Evolutionary conservation across 2,888 invertebrate genomes (phyloP).

Genomic region (Apodemia duryi): DNA sequence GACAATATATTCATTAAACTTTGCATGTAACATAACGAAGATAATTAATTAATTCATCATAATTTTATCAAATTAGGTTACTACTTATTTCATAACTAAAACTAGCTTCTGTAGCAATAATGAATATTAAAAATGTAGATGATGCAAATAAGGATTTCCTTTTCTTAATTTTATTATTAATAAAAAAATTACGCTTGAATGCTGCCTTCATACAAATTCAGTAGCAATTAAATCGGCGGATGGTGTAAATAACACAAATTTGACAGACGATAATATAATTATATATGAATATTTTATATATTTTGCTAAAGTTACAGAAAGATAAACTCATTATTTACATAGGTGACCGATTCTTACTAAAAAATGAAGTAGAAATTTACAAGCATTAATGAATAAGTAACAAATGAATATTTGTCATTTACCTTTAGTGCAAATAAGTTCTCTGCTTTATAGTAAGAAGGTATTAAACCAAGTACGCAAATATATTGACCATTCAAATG

Average conservation of each 20-base stretch:
- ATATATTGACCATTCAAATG: too few species aligned
- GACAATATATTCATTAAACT: too few species aligned
- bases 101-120: not conserved
- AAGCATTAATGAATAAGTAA: not conserved
- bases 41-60: not conserved
- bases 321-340: not conserved
- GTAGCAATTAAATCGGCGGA: constrained; percentile 11
- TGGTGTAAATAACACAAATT: constrained; percentile 11
- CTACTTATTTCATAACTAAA: not conserved
- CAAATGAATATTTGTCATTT: not conserved
- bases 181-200: constrained; percentile 11
- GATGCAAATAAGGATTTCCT: constrained; percentile 21
- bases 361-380: not conserved
- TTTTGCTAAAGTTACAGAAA: not conserved
- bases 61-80: not conserved
- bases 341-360: not conserved
- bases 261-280: constrained; percentile 10
- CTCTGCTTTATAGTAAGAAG: too few species aligned
- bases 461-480: too few species aligned
- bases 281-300: not conserved
- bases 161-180: constrained; percentile 19
- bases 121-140: constrained; percentile 15
- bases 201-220: constrained; percentile 3
- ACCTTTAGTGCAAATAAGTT: not conserved
- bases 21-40: not conserved